Percentiles rank a stretch among this genome's conserved stretches.
These are phyloP conservation scores for Metallyticus violacea DNA, from an alignment of 2,888 invertebrate species.

Conservation along the genomic window DNA sequence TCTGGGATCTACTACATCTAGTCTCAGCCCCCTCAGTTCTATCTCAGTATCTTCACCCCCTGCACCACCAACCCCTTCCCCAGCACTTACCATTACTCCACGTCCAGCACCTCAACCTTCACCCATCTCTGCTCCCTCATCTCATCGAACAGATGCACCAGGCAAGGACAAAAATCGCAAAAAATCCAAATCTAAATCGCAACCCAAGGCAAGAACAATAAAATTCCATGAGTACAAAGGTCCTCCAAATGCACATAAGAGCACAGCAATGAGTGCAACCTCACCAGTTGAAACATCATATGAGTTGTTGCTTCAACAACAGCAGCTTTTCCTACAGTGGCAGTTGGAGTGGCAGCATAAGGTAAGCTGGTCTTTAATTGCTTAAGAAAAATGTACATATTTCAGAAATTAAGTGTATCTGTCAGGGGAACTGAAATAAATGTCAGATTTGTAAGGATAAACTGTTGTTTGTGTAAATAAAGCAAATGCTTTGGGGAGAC, in stretches of 20 bases:
- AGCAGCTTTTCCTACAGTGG: slow-evolving; percentile 87
- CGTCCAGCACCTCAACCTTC: slow-evolving; percentile 43
- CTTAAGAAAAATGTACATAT: no score
- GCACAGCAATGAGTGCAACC: slow-evolving; percentile 45
- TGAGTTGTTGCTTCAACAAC: slow-evolving; percentile 88
- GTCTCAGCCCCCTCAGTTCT: slow-evolving; percentile 62
- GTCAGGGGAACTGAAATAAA: no score
- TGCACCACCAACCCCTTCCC: slow-evolving; percentile 50
- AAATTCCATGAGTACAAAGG: slow-evolving; percentile 98
- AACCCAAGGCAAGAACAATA: slow-evolving; percentile 81
- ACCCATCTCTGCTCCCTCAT: slow-evolving; percentile 41
- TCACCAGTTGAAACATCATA: slow-evolving; percentile 76
- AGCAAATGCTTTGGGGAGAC: no score
- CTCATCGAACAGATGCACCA: slow-evolving; percentile 56
- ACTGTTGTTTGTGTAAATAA: no score
- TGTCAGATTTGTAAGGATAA: no score
- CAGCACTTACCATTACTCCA: slow-evolving; percentile 35
- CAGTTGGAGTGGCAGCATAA: slow-evolving; percentile 80
- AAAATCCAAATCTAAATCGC: slow-evolving; percentile 76
- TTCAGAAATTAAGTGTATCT: no score
- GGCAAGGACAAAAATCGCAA: slow-evolving; percentile 72
- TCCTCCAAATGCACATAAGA: slow-evolving; percentile 85
- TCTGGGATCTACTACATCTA: slow-evolving; percentile 62
- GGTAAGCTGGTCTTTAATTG: no score
- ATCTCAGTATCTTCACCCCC: slow-evolving; percentile 63